Conservation (phyloP, 2,888 invertebrate species). For the Ophraella communa region DNA sequence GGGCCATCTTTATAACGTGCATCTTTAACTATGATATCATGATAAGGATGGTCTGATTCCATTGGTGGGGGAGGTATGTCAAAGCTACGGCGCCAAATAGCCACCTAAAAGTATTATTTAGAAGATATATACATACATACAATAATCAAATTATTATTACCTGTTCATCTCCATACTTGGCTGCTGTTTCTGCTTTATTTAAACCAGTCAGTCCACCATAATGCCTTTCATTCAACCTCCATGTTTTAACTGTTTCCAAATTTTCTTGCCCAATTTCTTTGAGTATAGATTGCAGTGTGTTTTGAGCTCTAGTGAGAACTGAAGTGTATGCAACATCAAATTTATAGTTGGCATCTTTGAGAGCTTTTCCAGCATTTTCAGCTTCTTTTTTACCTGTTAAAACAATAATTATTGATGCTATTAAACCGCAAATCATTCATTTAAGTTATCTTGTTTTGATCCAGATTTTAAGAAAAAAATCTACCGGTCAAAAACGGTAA, state of each 20-base stretch:
- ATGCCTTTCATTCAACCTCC: conserved; percentile 71
- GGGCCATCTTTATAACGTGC: conserved; percentile 73
- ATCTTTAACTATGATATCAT: conserved; percentile 79
- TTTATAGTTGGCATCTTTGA: conserved; percentile 65
- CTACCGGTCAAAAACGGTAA: too few species aligned
- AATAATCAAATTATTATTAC: conserved; percentile 55
- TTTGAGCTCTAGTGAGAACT: conserved; percentile 68
- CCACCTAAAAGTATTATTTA: too few species aligned
- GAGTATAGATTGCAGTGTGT: conserved; percentile 65
- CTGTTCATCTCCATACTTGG: conserved; percentile 71
- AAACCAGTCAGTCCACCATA: conserved; percentile 73
- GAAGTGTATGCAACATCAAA: conserved; percentile 71
- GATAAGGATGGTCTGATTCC: conserved; percentile 79
- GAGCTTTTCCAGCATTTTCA: conserved; percentile 66
- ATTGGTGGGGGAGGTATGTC: conserved; percentile 86
- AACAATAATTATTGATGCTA: not conserved
- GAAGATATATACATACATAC: too few species aligned
- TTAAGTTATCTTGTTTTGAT: too few species aligned
- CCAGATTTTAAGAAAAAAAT: too few species aligned
- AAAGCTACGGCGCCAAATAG: conserved; percentile 88
- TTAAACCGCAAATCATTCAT: not conserved
- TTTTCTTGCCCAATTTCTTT: conserved; percentile 65
- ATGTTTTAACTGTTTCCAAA: conserved; percentile 65
- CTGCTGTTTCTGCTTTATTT: conserved; percentile 72
- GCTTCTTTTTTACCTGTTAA: conserved; percentile 67